Percentiles rank a stretch among this genome's conserved stretches.
Evolutionary conservation across 23 tunicate genomes (phyloP).

Genomic region (Halocynthia roretzi): DNA sequence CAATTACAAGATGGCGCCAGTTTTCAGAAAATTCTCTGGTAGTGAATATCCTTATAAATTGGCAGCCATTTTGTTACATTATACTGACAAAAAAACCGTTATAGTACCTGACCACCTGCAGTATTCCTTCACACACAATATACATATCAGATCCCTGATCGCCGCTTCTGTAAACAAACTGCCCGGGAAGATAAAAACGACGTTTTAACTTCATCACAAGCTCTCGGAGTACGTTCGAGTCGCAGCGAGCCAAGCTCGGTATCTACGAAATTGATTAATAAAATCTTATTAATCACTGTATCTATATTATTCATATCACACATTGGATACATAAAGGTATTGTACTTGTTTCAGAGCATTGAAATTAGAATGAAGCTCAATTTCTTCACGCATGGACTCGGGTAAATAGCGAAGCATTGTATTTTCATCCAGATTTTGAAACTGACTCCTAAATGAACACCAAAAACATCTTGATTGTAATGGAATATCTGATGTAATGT

Average conservation of each 20-base stretch:
- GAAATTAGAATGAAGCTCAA: conserved; percentile 45
- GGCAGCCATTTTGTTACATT: no score
- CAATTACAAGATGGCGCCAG: no score
- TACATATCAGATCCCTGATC: conserved; percentile 62
- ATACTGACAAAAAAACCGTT: neutral
- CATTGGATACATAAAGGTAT: neutral
- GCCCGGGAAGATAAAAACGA: conserved; percentile 67
- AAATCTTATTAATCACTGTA: neutral
- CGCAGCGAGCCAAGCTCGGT: conserved; percentile 39
- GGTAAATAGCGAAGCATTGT: conserved; percentile 60
- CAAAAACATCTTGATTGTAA: neutral
- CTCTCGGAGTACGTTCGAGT: conserved; percentile 38
- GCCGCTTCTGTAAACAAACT: conserved; percentile 69
- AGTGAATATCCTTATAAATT: no score
- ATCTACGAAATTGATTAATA: conserved; percentile 17
- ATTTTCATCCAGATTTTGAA: conserved; percentile 61
- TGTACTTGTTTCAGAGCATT: conserved; percentile 58
- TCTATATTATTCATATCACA: neutral
- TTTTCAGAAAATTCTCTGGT: no score
- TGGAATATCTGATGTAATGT: neutral
- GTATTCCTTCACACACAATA: conserved; percentile 70
- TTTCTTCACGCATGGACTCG: conserved; percentile 55
- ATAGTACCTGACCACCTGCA: conserved; percentile 53
- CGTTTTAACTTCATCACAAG: conserved; percentile 50
- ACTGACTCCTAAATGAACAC: conserved; percentile 38